Evolutionary conservation across 2,797 vertebrate genomes (phyloP), one percentile per base, ranked within the genome.

Genomic region (Aldrovandia affinis): DNA sequence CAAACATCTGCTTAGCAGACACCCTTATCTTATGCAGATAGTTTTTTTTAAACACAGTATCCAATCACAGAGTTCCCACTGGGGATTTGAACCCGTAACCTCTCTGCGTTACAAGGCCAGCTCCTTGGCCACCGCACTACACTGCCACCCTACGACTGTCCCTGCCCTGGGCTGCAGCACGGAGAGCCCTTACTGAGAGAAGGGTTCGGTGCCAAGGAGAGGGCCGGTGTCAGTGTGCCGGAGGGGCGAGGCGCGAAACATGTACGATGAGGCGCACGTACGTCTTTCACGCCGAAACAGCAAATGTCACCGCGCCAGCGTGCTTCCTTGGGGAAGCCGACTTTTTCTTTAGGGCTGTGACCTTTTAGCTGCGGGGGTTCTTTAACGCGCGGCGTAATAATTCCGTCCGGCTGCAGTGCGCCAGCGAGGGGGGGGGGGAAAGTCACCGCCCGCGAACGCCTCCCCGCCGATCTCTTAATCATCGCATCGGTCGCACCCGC

Each of bases 391-490:
- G n/a, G 39, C 25, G 39, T 3, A 42, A 28, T 44, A 30, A 39
- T 44, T 65, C 81, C 75, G 57, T 75, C n/a, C n/a, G n/a, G n/a
- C n/a, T n/a, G n/a, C n/a, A n/a, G n/a, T n/a, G n/a, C n/a, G n/a
- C n/a, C n/a, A 42, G 82, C 57, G 83, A 83, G 6, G 57, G 68
- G 82, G 83, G 81, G 12, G 59, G 79, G 83, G 83, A 86, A 85
- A 82, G 61, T 80, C 65, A 78, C 78, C 81, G 59, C 82, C 79
- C 81, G 81, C 70, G 81, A 90, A 85, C 84, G 25, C 22, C 54
- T 83, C 83, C 87, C 61, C 47, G 80, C 80, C 75, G 87, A 83
- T 78, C 84, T 83, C 78, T 79, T 91, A 91, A 92, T 89, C 89
- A 83, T 86, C 83, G 86, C 88, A 88, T 88, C 86, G 79, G 80